Evolutionary conservation across 2,888 invertebrate genomes (phyloP).

Genomic region (Drosophila rellima): DNA sequence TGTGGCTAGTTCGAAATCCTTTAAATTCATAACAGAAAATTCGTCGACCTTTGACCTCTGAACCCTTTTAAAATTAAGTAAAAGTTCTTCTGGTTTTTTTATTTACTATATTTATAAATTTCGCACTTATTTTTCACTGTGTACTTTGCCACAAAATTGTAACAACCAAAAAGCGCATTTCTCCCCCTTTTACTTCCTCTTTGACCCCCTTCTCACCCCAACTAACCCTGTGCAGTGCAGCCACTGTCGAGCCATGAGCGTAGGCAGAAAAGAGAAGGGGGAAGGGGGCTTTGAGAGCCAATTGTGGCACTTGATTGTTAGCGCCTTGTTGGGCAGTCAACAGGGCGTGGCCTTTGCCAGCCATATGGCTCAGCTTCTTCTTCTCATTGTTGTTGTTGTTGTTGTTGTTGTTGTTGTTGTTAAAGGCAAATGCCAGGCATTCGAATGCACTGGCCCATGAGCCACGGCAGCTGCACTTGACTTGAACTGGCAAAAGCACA

Average conservation of each 20-base stretch:
- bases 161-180: constrained; percentile 8
- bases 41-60: too few species aligned
- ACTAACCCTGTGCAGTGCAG: background rate
- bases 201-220: background rate
- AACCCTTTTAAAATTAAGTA: too few species aligned
- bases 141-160: background rate
- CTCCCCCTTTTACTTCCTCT: background rate
- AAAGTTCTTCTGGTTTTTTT: too few species aligned
- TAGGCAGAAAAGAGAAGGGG: background rate
- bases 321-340: constrained; percentile 78
- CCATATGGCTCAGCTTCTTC: constrained; percentile 45
- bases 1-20: too few species aligned
- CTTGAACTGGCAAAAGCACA: constrained; percentile 47
- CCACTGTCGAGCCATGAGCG: background rate
- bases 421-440: constrained; percentile 63
- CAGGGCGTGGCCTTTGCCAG: constrained; percentile 60
- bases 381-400: constrained; percentile 24
- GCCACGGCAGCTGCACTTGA: constrained; percentile 67
- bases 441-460: constrained; percentile 72
- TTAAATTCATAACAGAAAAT: too few species aligned
- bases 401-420: constrained; percentile 14
- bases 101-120: too few species aligned
- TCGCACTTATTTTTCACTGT: too few species aligned
- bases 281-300: constrained; percentile 27
- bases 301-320: constrained; percentile 79